Percentiles rank a stretch among this genome's conserved stretches.
These are phyloP conservation scores for Tigriopus japonicus DNA, from an alignment of 1,140 invertebrate species.

Conservation along the genomic window DNA sequence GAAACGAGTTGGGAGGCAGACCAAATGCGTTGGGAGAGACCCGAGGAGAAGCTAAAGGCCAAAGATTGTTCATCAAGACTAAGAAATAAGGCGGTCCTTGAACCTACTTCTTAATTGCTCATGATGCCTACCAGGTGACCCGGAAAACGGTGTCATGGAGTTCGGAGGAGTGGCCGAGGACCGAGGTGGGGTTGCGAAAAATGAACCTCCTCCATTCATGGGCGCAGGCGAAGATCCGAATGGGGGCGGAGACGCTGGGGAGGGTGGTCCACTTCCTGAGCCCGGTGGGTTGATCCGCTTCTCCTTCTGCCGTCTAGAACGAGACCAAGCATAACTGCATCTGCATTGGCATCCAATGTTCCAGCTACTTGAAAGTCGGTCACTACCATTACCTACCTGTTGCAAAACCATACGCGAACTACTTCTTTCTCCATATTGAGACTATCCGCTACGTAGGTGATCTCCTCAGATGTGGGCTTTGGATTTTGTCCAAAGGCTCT, in stretches of 20 bases:
- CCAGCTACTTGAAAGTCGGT: background rate
- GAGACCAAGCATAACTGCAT: background rate
- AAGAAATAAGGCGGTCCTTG: background rate
- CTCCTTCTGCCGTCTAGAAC: slow-evolving; percentile 73
- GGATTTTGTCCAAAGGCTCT: slow-evolving; percentile 85
- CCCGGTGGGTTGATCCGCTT: slow-evolving; percentile 88
- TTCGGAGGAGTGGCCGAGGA: background rate
- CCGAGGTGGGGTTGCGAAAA: background rate
- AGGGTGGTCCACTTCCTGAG: slow-evolving; percentile 6
- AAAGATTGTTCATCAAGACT: background rate
- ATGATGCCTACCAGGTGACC: background rate
- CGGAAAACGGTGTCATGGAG: slow-evolving; percentile 1
- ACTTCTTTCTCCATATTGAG: slow-evolving; percentile 96
- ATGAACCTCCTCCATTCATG: background rate
- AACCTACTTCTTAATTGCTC: background rate
- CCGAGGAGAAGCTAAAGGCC: slow-evolving; percentile 4
- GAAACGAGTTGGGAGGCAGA: background rate
- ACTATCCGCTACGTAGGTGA: slow-evolving; percentile 70
- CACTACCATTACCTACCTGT: slow-evolving; percentile 27
- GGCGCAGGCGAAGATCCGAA: background rate
- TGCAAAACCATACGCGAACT: slow-evolving; percentile 90
- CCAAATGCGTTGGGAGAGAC: slow-evolving; percentile 1
- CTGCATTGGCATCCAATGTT: background rate
- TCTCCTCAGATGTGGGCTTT: slow-evolving; percentile 92
- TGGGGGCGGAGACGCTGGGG: background rate